Evolutionary conservation across 2,797 vertebrate species (phyloP), one percentile per base, ranked within the genome.

Genomic region (Phoeniculus purpureus): DNA sequence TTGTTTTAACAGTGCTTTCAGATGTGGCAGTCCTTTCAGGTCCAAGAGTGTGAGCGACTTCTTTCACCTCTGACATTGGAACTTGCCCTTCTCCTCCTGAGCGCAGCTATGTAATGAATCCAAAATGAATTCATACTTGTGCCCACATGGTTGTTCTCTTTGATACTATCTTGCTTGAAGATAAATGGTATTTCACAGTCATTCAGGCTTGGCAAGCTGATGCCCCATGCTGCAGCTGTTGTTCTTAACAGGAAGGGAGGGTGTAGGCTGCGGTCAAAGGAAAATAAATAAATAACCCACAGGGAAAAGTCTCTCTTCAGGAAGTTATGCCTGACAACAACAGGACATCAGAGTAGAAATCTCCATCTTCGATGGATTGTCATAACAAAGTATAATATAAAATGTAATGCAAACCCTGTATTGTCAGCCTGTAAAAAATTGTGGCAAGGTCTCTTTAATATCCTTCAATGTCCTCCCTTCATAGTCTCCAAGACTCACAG

Each of bases 211-310:
- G 92, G 90, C 79, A 94, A 92, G 48, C 32, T 2, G 9, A 61
- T 82, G 55, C 32, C 0, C 3, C 0, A 0, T 37, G 68, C 65
- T 58, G 62, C 86, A 85, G 86, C 86, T 94, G 93, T 71, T 94
- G 61, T 31, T 96, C 43, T 47, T 37, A 90, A 94, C 73, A 94
- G 93, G 87, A 95, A 96, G 89, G 81, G 55, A 90, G 70, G 58
- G 50, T 81, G 90, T 90, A 66, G 54, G 58, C 54, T 79, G 72
- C 14, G 51, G 65, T 92, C 0, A 0, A 81, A 72, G 62, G 43
- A 78, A 94, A 93, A 94, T 59, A 94, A 86, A 88, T 90, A 93
- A 94, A 87, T 87, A 89, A 93, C 18, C 23, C 32, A 86, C 59
- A 90, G 59, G 43, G 64, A 89, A 48, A 80, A 51, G 17, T 52